phyloP scores from a whole-genome alignment of 2,797 vertebrate species.

The Chiloscyllium punctatum region DNA sequence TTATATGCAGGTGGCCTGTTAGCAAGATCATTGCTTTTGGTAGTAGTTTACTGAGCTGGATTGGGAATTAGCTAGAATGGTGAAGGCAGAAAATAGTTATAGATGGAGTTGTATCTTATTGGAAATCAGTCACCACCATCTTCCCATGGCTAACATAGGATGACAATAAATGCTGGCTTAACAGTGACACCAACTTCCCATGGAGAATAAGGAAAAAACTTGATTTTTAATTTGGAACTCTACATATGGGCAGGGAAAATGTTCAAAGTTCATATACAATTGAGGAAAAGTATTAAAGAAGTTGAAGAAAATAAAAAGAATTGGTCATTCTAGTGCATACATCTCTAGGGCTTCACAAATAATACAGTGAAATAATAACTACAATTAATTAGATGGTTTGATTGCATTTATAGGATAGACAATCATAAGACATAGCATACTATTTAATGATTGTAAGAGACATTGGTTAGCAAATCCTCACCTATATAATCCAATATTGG shows the following conservation, averaged over 20 bases:
- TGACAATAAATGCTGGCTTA: no score
- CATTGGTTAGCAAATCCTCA: background rate
- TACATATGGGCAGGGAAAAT: background rate
- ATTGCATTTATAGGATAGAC: background rate
- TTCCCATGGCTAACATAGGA: no score
- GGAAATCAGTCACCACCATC: background rate
- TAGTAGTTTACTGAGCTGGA: background rate
- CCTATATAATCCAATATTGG: background rate
- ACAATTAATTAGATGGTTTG: background rate
- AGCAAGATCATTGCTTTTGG: background rate
- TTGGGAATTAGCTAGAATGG: background rate
- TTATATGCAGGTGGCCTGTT: background rate
- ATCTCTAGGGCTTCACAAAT: background rate
- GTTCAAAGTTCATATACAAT: background rate
- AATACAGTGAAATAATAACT: background rate
- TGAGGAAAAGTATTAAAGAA: background rate
- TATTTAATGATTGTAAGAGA: background rate
- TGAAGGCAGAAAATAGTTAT: background rate
- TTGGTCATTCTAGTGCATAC: background rate
- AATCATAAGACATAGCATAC: background rate
- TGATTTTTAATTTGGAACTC: background rate
- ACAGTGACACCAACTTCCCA: no score
- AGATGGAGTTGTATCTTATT: background rate
- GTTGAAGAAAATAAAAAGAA: background rate
- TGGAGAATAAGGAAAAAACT: background rate